Evolutionary conservation across 2,888 invertebrate species (phyloP).

Genomic region (Cosmia trapezina): DNA sequence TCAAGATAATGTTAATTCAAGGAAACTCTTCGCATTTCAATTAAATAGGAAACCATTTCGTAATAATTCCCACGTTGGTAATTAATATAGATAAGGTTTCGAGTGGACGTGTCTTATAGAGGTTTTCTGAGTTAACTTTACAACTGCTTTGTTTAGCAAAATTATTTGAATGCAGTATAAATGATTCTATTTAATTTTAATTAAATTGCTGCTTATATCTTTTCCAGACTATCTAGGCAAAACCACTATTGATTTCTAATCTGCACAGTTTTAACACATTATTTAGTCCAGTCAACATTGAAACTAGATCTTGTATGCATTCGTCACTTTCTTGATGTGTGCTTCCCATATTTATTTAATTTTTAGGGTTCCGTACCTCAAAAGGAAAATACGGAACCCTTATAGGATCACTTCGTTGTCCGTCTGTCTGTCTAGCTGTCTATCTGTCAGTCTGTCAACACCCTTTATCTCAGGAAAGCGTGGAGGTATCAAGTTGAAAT

Average conservation of each 20-base stretch:
- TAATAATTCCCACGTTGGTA: constrained; percentile 43
- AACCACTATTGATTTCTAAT: neutral
- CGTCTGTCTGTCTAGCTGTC: too few species aligned
- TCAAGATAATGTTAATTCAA: constrained; percentile 56
- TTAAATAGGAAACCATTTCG: constrained; percentile 44
- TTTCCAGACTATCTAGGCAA: neutral
- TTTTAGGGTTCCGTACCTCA: neutral
- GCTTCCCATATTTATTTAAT: neutral
- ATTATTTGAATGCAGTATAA: neutral
- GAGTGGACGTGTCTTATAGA: neutral
- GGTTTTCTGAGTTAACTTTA: constrained; percentile 9
- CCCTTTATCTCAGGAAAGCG: too few species aligned
- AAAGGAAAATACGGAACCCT: too few species aligned
- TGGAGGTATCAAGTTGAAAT: too few species aligned
- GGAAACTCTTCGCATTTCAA: constrained; percentile 46
- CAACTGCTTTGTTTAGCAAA: constrained; percentile 1
- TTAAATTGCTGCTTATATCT: too few species aligned
- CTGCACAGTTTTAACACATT: neutral
- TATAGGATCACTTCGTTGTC: too few species aligned
- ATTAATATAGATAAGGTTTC: constrained; percentile 26
- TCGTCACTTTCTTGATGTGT: neutral
- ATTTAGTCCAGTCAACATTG: neutral
- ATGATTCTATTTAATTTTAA: too few species aligned
- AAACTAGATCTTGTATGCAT: neutral
- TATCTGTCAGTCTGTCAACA: too few species aligned